Evolutionary conservation across 2,113 vertebrate species (phyloP).

Genomic region (Burhinus oedicnemus): DNA sequence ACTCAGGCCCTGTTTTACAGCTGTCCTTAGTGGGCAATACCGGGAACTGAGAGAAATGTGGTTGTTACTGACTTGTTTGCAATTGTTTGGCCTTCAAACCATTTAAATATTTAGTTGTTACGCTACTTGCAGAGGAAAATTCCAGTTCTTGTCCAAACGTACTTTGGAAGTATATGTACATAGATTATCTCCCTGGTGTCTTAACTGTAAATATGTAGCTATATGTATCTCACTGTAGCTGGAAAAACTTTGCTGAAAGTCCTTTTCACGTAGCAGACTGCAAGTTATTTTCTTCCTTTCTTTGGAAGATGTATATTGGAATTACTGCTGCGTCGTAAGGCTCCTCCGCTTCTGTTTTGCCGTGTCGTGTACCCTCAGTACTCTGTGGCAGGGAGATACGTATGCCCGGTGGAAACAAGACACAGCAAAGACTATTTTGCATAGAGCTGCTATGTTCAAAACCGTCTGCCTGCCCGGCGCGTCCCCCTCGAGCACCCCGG

Average conservation of each 20-base stretch:
- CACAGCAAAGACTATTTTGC: background rate
- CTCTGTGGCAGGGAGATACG: background rate
- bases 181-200: conserved; percentile 13
- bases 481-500: background rate
- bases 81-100: conserved; percentile 4
- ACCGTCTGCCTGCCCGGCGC: accelerated
- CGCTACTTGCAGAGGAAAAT: background rate
- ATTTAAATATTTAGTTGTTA: conserved; percentile 50
- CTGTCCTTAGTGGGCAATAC: background rate
- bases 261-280: background rate
- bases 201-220: background rate
- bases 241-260: background rate
- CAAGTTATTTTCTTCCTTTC: background rate
- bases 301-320: background rate
- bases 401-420: background rate
- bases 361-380: accelerated
- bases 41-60: background rate
- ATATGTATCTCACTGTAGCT: background rate
- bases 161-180: background rate
- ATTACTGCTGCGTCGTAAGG: background rate
- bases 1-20: background rate
- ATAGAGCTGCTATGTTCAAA: background rate
- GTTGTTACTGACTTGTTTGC: conserved; percentile 15
- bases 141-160: conserved; percentile 5
- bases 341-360: background rate